Conservation (phyloP, 2,888 invertebrate species). For the Andricus quercusramuli region DNA sequence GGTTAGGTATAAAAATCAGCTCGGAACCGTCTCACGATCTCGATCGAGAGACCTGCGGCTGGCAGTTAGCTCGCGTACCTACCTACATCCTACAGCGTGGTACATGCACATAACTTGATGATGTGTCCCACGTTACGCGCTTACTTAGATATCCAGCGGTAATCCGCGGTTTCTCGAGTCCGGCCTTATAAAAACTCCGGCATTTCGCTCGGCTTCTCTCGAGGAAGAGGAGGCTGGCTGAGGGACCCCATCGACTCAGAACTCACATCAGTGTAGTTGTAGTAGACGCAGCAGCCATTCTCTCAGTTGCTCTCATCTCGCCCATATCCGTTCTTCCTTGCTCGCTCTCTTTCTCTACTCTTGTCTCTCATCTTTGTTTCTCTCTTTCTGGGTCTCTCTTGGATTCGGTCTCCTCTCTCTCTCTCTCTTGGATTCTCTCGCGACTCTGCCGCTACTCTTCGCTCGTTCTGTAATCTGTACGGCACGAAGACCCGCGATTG, state of each 20-base stretch:
- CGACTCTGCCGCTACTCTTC: constrained; percentile 58
- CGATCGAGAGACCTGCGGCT: background rate
- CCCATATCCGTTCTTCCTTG: constrained; percentile 8
- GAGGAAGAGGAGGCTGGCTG: background rate
- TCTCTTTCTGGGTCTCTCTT: constrained; percentile 32
- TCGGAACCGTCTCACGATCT: background rate
- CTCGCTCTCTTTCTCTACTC: constrained; percentile 26
- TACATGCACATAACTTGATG: constrained; percentile 4
- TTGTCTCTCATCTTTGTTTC: constrained; percentile 44
- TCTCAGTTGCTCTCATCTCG: constrained; percentile 18
- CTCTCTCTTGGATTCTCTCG: constrained; percentile 46
- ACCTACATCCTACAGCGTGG: background rate
- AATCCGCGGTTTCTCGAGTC: constrained; percentile 51
- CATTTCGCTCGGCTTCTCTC: constrained; percentile 50
- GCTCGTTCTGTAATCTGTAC: constrained; percentile 73
- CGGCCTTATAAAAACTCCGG: constrained; percentile 52
- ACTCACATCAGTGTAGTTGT: background rate
- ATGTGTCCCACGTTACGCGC: constrained; percentile 42
- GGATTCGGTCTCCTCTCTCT: constrained; percentile 42
- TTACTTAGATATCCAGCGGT: constrained; percentile 50
- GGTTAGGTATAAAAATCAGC: background rate
- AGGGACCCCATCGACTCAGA: constrained; percentile 24
- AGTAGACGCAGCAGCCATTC: constrained; percentile 21
- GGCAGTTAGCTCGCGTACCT: background rate
- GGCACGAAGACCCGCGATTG: constrained; percentile 66